Evolutionary conservation across 2,888 invertebrate species (phyloP).

Genomic region (Rhimphoctona megacephalus): DNA sequence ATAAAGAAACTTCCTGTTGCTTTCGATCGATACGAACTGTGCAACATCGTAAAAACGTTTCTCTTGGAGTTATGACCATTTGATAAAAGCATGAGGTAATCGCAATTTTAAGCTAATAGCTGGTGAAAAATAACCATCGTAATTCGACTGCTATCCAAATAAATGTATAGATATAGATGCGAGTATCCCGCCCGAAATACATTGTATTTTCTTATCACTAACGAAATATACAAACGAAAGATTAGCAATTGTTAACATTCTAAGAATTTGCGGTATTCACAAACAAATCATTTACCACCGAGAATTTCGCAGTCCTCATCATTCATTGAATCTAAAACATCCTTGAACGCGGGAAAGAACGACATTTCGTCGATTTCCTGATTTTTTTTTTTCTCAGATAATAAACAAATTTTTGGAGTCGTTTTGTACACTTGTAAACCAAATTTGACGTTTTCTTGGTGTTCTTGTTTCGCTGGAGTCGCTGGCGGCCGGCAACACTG

Average conservation of each 20-base stretch:
- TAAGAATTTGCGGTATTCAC: neutral
- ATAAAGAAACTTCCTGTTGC: neutral
- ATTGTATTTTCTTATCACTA: neutral
- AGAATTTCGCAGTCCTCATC: conserved; percentile 7
- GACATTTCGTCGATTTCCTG: conserved; percentile 46
- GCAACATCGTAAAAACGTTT: neutral
- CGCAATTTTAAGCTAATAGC: neutral
- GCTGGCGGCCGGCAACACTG: neutral
- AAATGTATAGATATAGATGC: neutral
- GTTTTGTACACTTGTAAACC: neutral
- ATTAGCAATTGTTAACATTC: neutral
- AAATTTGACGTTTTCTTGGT: neutral
- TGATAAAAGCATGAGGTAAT: neutral
- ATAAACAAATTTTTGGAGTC: neutral
- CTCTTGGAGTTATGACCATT: neutral
- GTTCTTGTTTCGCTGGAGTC: neutral
- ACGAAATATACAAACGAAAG: neutral
- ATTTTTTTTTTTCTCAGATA: neutral
- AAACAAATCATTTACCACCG: conserved; percentile 1
- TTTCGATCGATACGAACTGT: neutral
- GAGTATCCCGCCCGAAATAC: neutral
- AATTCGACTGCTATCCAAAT: neutral
- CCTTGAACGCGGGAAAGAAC: conserved; percentile 62
- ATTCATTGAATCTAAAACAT: neutral
- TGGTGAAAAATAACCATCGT: neutral